A percentile compares a stretch with the other conserved stretches of the same genome.
These are phyloP conservation scores for Leucozona laternaria DNA, from an alignment of 2,888 invertebrate species.

Conservation along the genomic window DNA sequence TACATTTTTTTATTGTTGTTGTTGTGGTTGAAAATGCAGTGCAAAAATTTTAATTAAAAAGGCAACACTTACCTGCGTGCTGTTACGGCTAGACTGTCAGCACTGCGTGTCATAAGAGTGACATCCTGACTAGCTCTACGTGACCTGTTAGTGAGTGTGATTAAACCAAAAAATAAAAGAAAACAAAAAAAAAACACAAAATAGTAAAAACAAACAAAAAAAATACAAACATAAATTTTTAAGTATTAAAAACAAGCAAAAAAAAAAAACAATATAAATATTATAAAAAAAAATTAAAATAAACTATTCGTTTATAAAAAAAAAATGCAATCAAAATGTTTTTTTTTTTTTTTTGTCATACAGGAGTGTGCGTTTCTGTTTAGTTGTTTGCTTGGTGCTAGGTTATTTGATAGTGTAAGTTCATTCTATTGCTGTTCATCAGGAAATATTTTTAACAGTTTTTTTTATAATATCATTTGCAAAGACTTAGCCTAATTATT, in stretches of 20 bases:
- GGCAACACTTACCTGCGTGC: constrained; percentile 85
- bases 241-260: constrained; percentile 78
- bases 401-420: background rate
- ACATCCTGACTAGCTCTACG: constrained; percentile 94
- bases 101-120: constrained; percentile 87
- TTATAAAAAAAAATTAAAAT: constrained; percentile 6
- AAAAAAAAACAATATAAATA: constrained; percentile 18
- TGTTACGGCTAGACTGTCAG: constrained; percentile 87
- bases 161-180: constrained; percentile 78
- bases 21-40: constrained; percentile 47
- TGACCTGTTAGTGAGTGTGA: constrained; percentile 87
- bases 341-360: background rate
- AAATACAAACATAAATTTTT: constrained; percentile 76
- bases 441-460: too few relatives aligned
- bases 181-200: constrained; percentile 81
- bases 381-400: background rate
- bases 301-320: background rate
- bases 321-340: background rate
- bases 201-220: constrained; percentile 80
- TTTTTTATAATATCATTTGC: too few relatives aligned
- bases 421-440: background rate
- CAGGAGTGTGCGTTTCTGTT: background rate
- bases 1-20: background rate
- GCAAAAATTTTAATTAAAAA: constrained; percentile 75
- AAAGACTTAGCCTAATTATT: too few relatives aligned